A percentile compares a stretch with the other conserved stretches of the same genome.
Conservation (phyloP, 2,888 invertebrate genomes). For the Sarcophaga variegata region DNA sequence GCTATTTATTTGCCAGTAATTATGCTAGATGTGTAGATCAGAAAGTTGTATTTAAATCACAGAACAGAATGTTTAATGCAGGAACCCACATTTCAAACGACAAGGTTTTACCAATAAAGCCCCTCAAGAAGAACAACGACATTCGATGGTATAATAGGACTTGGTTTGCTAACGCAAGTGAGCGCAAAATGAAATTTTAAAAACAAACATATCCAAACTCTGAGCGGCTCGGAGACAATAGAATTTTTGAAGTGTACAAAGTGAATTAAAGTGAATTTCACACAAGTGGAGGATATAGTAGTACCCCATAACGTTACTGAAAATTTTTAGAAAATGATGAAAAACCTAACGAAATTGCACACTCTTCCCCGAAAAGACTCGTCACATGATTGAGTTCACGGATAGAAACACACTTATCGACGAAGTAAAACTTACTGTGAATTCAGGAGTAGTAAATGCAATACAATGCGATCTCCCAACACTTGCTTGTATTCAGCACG, state of each 20-base stretch:
- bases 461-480: conserved; percentile 60
- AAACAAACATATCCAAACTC: conserved; percentile 43
- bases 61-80: background rate
- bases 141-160: too few species aligned
- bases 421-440: conserved; percentile 28
- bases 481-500: conserved; percentile 55
- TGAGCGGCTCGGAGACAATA: conserved; percentile 50
- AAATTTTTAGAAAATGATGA: conserved; percentile 34
- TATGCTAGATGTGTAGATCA: conserved; percentile 23
- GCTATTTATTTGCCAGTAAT: conserved; percentile 48
- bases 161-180: conserved; percentile 50
- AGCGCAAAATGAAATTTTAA: conserved; percentile 62
- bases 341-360: background rate
- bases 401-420: conserved; percentile 36
- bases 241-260: conserved; percentile 54
- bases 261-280: conserved; percentile 50
- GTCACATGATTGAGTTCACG: conserved; percentile 36
- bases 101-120: background rate
- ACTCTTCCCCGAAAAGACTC: background rate
- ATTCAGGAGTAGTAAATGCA: conserved; percentile 53
- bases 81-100: conserved; percentile 11
- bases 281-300: conserved; percentile 53
- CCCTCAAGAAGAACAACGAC: conserved; percentile 1
- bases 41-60: too few species aligned
- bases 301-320: conserved; percentile 11